These are phyloP conservation scores for Astyanax mexicanus DNA, from an alignment of 2,797 vertebrate species.

Conservation along the genomic window DNA sequence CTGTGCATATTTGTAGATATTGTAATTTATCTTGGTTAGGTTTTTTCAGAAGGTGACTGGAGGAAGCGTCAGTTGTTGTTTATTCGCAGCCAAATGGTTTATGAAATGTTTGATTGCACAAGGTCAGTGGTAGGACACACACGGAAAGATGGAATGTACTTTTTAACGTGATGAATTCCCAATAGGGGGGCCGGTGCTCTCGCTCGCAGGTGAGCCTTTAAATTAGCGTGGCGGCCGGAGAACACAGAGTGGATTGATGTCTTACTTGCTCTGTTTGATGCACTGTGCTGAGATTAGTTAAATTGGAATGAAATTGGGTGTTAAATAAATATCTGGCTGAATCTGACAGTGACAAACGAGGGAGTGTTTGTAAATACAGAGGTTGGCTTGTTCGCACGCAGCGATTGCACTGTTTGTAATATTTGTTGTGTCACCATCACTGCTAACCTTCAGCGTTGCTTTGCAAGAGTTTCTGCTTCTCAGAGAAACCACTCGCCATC, in stretches of 20 bases:
- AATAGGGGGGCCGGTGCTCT: conserved; percentile 38
- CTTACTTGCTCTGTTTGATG: conserved; percentile 71
- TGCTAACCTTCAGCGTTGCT: conserved; percentile 41
- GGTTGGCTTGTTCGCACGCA: conserved; percentile 61
- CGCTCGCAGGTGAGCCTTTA: conserved; percentile 69
- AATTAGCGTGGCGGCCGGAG: conserved; percentile 57
- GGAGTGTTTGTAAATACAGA: conserved; percentile 62
- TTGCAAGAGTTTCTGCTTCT: conserved; percentile 43
- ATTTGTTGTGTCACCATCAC: conserved; percentile 26
- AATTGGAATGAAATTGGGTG: conserved; percentile 83
- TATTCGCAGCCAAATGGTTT: conserved; percentile 37
- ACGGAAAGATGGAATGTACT: conserved; percentile 49
- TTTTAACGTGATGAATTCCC: conserved; percentile 54
- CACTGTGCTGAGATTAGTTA: conserved; percentile 74
- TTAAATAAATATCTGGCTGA: conserved; percentile 79
- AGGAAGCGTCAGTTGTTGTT: conserved; percentile 33
- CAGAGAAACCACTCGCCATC: conserved; percentile 44
- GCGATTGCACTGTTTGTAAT: conserved; percentile 37
- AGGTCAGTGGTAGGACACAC: conserved; percentile 51
- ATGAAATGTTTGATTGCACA: conserved; percentile 57
- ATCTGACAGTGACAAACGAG: conserved; percentile 78
- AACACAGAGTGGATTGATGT: conserved; percentile 61
- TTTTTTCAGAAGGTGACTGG: conserved; percentile 15
- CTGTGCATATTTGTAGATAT: conserved; percentile 11
- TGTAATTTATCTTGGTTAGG: conserved; percentile 25